phyloP scores from a whole-genome alignment of 1,140 invertebrate species.

The Scaptomyza montana region DNA sequence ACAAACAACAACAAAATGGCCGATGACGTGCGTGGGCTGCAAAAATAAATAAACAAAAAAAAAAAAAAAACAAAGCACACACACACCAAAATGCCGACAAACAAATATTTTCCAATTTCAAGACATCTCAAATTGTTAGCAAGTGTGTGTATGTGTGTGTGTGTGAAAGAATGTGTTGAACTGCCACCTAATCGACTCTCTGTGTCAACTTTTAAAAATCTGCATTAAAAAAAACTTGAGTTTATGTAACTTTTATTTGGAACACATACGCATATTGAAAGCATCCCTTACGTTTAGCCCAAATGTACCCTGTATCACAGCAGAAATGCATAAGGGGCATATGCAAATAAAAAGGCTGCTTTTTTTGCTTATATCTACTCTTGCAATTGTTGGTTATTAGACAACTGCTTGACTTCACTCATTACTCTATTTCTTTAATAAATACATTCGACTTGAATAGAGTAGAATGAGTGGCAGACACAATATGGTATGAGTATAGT shows the following conservation, averaged over 20 bases:
- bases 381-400: no score
- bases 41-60: neutral
- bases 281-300: neutral
- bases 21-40: slow-evolving; percentile 13
- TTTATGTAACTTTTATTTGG: slow-evolving; percentile 64
- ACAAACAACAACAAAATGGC: slow-evolving; percentile 10
- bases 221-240: slow-evolving; percentile 62
- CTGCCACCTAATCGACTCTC: neutral
- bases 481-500: no score
- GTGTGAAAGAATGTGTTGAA: slow-evolving; percentile 6
- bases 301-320: slow-evolving; percentile 1
- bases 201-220: slow-evolving; percentile 12
- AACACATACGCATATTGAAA: neutral
- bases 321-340: neutral
- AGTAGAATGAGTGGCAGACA: no score
- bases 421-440: no score
- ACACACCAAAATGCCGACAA: slow-evolving; percentile 30
- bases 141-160: neutral
- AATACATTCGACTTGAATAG: no score
- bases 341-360: no score
- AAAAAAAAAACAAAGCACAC: neutral
- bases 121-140: slow-evolving; percentile 28
- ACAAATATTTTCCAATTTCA: slow-evolving; percentile 37
- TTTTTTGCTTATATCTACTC: no score
- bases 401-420: no score